A percentile compares a stretch with the other conserved stretches of the same genome.
Evolutionary conservation across 2,797 vertebrate genomes (phyloP).

Genomic region (Diplodus puntazzo): DNA sequence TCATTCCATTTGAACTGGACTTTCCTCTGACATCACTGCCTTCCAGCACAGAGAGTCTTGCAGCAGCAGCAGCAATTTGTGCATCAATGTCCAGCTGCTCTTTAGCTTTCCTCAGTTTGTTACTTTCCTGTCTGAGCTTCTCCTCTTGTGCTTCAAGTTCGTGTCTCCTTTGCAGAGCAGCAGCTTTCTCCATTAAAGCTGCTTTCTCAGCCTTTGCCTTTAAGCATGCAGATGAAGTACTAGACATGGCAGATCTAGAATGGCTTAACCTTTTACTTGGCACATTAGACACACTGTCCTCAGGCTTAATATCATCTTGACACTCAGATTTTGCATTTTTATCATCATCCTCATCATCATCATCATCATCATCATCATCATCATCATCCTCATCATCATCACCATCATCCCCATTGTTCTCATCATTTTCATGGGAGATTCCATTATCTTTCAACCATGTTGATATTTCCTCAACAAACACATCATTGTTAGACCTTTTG

Average conservation of each 20-base stretch:
- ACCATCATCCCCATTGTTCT: neutral
- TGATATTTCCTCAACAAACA: neutral
- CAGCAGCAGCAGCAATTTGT: neutral
- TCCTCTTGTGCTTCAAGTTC: neutral
- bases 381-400: too few species aligned
- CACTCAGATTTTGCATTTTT: neutral
- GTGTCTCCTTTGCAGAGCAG: neutral
- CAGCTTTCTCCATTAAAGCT: conserved; percentile 3
- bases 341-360: neutral
- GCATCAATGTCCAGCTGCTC: neutral
- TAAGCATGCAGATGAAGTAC: too few species aligned
- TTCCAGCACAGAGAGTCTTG: neutral
- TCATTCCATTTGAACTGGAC: neutral
- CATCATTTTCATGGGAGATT: neutral
- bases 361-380: neutral
- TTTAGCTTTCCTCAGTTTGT: neutral
- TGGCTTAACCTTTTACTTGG: too few species aligned
- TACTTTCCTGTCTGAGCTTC: neutral
- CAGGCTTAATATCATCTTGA: too few species aligned
- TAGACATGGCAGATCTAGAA: neutral
- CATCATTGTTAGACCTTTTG: neutral
- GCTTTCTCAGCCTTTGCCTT: neutral
- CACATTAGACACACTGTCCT: too few species aligned
- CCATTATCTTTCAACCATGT: neutral
- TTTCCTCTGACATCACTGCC: neutral